Evolutionary conservation across 2,797 vertebrate genomes (phyloP).

Genomic region (Eidolon dupreanum): DNA sequence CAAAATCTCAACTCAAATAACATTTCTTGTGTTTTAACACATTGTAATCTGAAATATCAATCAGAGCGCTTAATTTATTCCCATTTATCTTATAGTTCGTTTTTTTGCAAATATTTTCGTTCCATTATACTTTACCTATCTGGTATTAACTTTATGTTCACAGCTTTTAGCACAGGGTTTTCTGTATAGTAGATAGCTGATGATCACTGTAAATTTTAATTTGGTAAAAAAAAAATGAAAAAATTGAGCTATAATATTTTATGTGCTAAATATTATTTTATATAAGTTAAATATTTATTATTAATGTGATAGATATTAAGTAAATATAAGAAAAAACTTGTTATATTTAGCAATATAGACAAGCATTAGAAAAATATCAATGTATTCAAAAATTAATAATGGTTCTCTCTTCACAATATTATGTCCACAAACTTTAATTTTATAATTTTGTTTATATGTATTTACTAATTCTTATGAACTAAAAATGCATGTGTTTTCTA

Average conservation of each 20-base stretch:
- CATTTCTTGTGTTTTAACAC: background rate
- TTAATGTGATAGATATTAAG: background rate
- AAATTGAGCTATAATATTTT: background rate
- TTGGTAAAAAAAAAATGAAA: background rate
- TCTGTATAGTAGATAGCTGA: background rate
- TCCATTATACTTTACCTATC: background rate
- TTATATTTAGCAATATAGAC: background rate
- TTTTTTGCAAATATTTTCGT: background rate
- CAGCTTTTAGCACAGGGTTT: background rate
- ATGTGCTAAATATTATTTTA: background rate
- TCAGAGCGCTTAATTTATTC: background rate
- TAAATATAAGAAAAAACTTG: background rate
- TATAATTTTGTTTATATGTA: background rate
- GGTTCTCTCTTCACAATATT: background rate
- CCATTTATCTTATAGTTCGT: background rate
- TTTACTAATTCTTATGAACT: constrained; percentile 8
- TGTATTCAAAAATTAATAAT: background rate
- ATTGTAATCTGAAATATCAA: background rate
- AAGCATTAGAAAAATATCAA: background rate
- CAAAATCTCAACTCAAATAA: background rate
- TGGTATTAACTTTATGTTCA: background rate
- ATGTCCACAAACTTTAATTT: background rate
- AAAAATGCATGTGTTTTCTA: background rate
- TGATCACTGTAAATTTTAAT: background rate
- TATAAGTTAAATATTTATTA: background rate